These are phyloP conservation scores for Fukomys damarensis DNA, from an alignment of 2,113 vertebrate species.

Conservation along the genomic window DNA sequence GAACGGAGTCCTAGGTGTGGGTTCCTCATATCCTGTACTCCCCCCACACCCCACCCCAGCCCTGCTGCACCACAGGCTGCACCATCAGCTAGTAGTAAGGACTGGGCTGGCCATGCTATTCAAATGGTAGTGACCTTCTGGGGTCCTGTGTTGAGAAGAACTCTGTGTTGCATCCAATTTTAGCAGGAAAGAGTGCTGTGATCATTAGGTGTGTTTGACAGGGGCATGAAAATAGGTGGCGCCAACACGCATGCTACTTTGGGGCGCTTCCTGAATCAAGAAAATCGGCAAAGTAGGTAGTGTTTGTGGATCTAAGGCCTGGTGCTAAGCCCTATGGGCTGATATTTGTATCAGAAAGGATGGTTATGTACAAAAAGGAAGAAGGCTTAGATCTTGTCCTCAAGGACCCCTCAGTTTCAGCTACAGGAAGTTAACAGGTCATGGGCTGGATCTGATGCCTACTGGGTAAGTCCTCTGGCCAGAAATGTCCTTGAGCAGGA, in stretches of 20 bases:
- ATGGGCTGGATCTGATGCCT: neutral
- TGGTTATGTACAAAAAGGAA: neutral
- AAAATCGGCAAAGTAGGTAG: neutral
- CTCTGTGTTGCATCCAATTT: neutral
- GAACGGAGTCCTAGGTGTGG: neutral
- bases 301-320: neutral
- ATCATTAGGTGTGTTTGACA: neutral
- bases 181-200: neutral
- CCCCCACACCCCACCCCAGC: neutral
- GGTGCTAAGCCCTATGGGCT: neutral
- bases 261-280: neutral
- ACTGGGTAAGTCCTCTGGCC: neutral
- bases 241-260: neutral
- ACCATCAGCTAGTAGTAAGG: neutral
- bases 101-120: neutral
- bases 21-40: neutral
- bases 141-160: constrained; percentile 18
- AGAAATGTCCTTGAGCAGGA: neutral
- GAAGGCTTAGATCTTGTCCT: neutral
- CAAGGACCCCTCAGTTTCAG: neutral
- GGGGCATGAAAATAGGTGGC: neutral
- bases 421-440: neutral
- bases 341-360: neutral
- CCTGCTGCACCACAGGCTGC: neutral
- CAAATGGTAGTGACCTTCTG: neutral